Evolutionary conservation across 2,113 vertebrate genomes (phyloP), one percentile per base, ranked within the genome.

Genomic region (Campylomormyrus numenius): DNA sequence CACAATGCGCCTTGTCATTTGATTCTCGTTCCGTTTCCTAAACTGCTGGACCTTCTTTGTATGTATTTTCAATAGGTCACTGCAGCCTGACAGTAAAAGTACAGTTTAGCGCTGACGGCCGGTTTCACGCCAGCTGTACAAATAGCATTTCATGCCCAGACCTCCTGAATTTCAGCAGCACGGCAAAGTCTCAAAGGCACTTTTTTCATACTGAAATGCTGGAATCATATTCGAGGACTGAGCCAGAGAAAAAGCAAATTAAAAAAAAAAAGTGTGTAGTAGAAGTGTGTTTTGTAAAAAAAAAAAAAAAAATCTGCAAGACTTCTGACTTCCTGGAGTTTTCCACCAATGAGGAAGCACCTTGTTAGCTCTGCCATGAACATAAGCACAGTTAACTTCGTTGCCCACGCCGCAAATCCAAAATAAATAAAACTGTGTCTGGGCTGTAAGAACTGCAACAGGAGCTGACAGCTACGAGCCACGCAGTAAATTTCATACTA

Each of bases 1-100:
- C 31, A 88, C 90, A 88, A 90, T 53, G 62, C 50, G 15, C 35
- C 70, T 89, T 89, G 66, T 52, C 48, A 52, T 52, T 58, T 19
- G 35, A 31, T 86, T 56, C 77, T 77, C 46, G 0, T 45, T 42
- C 1, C 7, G 3, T 56, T 52, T 27, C 27, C 21, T 83, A 58
- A 19, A 77, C 87, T 27, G 42, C 35, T 45, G 48, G 85, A 77
- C 17, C 45, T 19, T 53, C 70, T 35, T 27, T 74, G 24, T 50
- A 21, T 62, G 21, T n/a, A 52, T 46, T 42, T 62, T 62, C 52
- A 87, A 39, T 42, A 46, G 35, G 84, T 62, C 50, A 45, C 83
- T 13, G 35, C 21, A 87, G 70, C 7, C 42, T 70, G 56, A 87
- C 83, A 66, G 83, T 70, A 66, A 35, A 42, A 48, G 84, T 21